phyloP scores from a whole-genome alignment of 2,888 invertebrate species.

The Ceraclea dissimilis region DNA sequence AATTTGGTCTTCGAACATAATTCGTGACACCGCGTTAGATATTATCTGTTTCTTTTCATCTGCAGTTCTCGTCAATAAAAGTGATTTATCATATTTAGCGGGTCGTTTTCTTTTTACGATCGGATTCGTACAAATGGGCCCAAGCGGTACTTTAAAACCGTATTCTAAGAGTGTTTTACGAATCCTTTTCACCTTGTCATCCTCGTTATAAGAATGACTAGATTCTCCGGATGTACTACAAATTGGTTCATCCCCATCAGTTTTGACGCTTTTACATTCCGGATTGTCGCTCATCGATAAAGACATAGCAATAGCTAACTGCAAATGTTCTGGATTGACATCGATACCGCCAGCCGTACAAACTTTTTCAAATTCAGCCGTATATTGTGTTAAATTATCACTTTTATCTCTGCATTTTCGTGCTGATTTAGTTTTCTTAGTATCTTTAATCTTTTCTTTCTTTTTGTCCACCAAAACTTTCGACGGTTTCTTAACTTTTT shows the following conservation, averaged over 20 bases:
- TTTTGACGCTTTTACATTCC: too few relatives aligned
- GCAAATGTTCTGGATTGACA: slow-evolving; percentile 57
- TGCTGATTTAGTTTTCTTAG: slow-evolving; percentile 31
- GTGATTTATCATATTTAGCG: slow-evolving; percentile 29
- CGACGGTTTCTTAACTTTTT: slow-evolving; percentile 28
- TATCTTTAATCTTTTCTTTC: slow-evolving; percentile 39
- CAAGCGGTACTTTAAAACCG: slow-evolving; percentile 46
- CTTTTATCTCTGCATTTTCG: slow-evolving; percentile 29
- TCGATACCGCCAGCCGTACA: slow-evolving; percentile 43
- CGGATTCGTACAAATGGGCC: slow-evolving; percentile 27
- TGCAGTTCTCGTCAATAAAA: slow-evolving; percentile 32
- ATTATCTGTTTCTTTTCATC: slow-evolving; percentile 36
- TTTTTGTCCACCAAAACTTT: slow-evolving; percentile 28
- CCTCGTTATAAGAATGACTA: slow-evolving; percentile 22
- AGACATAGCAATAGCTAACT: slow-evolving; percentile 60
- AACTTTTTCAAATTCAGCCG: slow-evolving; percentile 40
- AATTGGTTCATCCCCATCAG: slow-evolving; percentile 3
- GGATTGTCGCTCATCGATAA: slow-evolving; percentile 39
- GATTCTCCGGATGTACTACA: slow-evolving; percentile 13
- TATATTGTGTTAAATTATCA: slow-evolving; percentile 38
- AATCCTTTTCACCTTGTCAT: slow-evolving; percentile 37
- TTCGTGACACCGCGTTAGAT: slow-evolving; percentile 35
- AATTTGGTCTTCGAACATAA: slow-evolving; percentile 33
- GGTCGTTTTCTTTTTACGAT: slow-evolving; percentile 33
- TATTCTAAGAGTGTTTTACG: slow-evolving; percentile 52